Evolutionary conservation across 1,140 invertebrate species (phyloP).

Genomic region (Solen grandis): DNA sequence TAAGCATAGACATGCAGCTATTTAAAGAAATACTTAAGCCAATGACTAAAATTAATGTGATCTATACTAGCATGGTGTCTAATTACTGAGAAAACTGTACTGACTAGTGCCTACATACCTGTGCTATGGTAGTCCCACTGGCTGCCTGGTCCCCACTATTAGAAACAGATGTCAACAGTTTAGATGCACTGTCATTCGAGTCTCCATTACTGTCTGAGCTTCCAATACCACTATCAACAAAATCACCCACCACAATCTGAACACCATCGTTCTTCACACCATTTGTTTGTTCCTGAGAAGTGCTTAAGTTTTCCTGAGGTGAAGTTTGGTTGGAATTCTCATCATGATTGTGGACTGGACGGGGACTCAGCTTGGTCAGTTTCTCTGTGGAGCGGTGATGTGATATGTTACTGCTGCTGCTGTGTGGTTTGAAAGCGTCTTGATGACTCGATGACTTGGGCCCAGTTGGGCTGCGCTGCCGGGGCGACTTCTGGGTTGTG

Average conservation of each 20-base stretch:
- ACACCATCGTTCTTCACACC: not conserved
- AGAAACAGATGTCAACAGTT: too few species aligned
- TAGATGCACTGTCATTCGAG: conserved; percentile 73
- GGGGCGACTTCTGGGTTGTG: not conserved
- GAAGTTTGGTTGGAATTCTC: not conserved
- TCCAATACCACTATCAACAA: conserved; percentile 73
- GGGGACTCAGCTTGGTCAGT: not conserved
- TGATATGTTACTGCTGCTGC: not conserved
- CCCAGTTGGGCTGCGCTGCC: conserved; percentile 16
- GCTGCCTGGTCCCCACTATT: too few species aligned
- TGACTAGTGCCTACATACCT: too few species aligned
- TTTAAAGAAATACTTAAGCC: too few species aligned
- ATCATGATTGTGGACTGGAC: not conserved
- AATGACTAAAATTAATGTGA: too few species aligned
- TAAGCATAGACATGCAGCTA: too few species aligned
- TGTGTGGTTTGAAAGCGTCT: not conserved
- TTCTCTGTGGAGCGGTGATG: not conserved
- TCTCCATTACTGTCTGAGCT: conserved; percentile 77
- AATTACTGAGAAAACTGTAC: too few species aligned
- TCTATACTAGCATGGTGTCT: too few species aligned
- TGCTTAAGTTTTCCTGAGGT: conserved; percentile 1
- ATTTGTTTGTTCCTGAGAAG: conserved; percentile 3
- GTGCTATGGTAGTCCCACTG: too few species aligned
- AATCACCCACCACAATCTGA: conserved; percentile 45
- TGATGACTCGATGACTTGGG: not conserved